These are phyloP conservation scores for Drosophila algonquin DNA, from an alignment of 2,888 invertebrate species.

Conservation along the genomic window DNA sequence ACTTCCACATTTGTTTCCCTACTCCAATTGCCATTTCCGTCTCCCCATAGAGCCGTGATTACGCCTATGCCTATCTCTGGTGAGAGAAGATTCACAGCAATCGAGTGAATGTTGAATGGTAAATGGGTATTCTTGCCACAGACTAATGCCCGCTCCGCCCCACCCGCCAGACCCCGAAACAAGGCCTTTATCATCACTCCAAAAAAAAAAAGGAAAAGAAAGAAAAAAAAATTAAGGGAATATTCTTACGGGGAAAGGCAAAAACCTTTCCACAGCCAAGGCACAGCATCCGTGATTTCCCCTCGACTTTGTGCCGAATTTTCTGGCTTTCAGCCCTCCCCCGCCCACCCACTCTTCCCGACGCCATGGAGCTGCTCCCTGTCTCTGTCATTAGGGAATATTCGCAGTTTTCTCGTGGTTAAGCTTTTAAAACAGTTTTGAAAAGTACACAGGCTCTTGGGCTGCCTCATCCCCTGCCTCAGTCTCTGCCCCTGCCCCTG, in stretches of 20 bases:
- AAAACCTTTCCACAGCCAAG: background rate
- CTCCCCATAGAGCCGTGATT: constrained; percentile 33
- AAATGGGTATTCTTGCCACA: background rate
- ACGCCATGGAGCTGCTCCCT: constrained; percentile 13
- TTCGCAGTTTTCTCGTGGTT: constrained; percentile 74
- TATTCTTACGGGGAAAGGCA: constrained; percentile 14
- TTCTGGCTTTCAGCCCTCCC: constrained; percentile 15
- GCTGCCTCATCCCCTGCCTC: background rate
- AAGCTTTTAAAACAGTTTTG: constrained; percentile 78
- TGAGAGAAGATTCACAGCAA: constrained; percentile 35
- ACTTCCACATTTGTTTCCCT: background rate
- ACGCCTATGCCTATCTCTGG: constrained; percentile 31
- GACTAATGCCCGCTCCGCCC: constrained; percentile 12
- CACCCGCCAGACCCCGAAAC: constrained; percentile 6
- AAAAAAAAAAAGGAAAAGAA: background rate
- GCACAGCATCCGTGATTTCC: constrained; percentile 6
- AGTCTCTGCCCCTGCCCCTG: background rate
- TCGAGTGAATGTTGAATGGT: constrained; percentile 18
- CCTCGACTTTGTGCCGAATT: constrained; percentile 42
- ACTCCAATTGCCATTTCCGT: background rate
- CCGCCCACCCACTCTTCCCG: background rate
- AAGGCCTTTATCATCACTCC: constrained; percentile 24
- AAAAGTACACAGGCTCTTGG: constrained; percentile 60
- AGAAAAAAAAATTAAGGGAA: constrained; percentile 10
- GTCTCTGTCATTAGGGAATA: constrained; percentile 76